A percentile compares a stretch with the other conserved stretches of the same genome.
Evolutionary conservation across 2,797 vertebrate genomes (phyloP).

Genomic region (Clarias platycephalus): DNA sequence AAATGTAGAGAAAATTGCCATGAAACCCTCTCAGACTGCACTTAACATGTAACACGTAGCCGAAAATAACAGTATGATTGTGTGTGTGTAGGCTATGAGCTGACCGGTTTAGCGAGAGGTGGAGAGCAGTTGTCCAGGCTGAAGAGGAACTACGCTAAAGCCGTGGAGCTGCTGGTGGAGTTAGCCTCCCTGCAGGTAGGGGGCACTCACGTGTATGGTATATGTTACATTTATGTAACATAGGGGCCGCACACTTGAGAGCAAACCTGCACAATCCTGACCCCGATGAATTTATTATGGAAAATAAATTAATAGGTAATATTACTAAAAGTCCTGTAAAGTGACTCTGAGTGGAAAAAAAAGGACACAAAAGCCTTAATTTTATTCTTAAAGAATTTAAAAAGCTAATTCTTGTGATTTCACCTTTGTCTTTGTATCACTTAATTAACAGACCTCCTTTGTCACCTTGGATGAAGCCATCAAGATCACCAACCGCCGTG

Average conservation of each 20-base stretch:
- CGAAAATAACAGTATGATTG: not conserved
- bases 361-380: not conserved
- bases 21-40: not conserved
- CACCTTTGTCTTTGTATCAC: not conserved
- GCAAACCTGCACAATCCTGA: not conserved
- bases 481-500: constrained; percentile 97
- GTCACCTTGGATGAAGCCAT: constrained; percentile 98
- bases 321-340: not conserved
- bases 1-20: not conserved
- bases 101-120: constrained; percentile 95
- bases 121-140: constrained; percentile 96
- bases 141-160: constrained; percentile 98
- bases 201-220: constrained; percentile 30
- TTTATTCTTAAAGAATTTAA: not conserved
- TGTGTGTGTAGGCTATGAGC: constrained; percentile 84
- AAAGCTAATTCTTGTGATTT: not conserved
- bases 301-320: not conserved
- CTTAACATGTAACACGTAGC: not conserved
- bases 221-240: not conserved
- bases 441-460: constrained; percentile 87
- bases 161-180: constrained; percentile 96
- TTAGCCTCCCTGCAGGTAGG: constrained; percentile 94
- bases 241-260: not conserved
- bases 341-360: not conserved
- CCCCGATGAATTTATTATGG: not conserved